Conservation (phyloP, 1,140 invertebrate genomes). For the Hylaeus anthracinus region DNA sequence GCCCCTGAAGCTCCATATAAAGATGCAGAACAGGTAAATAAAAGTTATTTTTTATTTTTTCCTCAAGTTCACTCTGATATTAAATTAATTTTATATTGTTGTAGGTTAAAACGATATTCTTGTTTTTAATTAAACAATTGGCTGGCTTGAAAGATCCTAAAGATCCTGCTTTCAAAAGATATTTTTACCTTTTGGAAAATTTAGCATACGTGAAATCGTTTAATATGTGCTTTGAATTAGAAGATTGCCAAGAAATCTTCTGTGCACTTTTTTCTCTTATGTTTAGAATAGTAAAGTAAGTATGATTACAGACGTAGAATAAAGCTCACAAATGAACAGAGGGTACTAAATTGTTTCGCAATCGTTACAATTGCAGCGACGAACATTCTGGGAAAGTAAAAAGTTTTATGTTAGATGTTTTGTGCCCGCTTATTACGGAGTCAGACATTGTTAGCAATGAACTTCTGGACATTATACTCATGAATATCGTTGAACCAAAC, state of each 20-base stretch:
- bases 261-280: constrained; percentile 96
- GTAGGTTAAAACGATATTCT: constrained; percentile 91
- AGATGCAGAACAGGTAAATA: constrained; percentile 94
- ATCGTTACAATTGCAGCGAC: constrained; percentile 84
- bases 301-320: constrained; percentile 45
- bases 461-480: constrained; percentile 95
- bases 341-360: not conserved
- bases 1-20: constrained; percentile 99
- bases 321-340: not conserved
- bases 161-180: constrained; percentile 98
- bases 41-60: constrained; percentile 55
- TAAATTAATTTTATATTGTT: constrained; percentile 34
- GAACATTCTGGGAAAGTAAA: constrained; percentile 98
- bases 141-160: constrained; percentile 97
- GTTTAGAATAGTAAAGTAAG: constrained; percentile 97
- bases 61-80: not conserved
- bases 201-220: constrained; percentile 99
- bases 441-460: constrained; percentile 97
- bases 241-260: constrained; percentile 98
- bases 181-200: constrained; percentile 98
- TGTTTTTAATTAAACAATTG: constrained; percentile 97
- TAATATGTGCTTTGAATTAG: constrained; percentile 99
- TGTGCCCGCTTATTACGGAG: constrained; percentile 96
- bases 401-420: constrained; percentile 97
- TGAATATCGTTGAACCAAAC: constrained; percentile 97